These are phyloP conservation scores for Hymenopus coronatus DNA, from an alignment of 2,888 invertebrate species.

Conservation along the genomic window DNA sequence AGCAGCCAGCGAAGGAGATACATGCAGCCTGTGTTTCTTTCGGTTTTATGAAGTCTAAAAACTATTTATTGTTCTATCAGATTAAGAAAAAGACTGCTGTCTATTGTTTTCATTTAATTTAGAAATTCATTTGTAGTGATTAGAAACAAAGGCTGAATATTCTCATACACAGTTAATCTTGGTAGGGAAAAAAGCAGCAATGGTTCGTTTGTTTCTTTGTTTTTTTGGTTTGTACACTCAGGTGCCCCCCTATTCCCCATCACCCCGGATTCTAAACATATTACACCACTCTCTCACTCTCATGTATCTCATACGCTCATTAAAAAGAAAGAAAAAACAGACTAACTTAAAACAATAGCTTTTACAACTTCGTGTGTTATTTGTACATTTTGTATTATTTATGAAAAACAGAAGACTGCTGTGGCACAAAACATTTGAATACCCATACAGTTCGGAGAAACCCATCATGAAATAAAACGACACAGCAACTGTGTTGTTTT, in stretches of 20 bases:
- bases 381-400: not conserved
- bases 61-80: too few species aligned
- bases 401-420: not conserved
- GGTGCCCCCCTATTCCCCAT: constrained; percentile 23
- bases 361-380: not conserved
- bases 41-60: too few species aligned
- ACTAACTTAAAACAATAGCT: not conserved
- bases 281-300: not conserved
- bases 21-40: not conserved
- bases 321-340: not conserved
- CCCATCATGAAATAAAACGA: too few species aligned
- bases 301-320: not conserved
- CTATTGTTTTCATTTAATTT: too few species aligned
- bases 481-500: not conserved
- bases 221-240: constrained; percentile 30
- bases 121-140: not conserved
- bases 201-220: not conserved
- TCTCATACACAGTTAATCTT: not conserved
- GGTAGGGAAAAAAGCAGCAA: constrained; percentile 8
- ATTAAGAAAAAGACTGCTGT: too few species aligned
- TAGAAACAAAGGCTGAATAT: not conserved
- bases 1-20: not conserved
- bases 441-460: too few species aligned
- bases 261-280: not conserved
- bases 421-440: too few species aligned